Evolutionary conservation across 64 coral and sea anemone genomes (phyloP), one percentile per base, ranked within the genome.

Genomic region (Orbicella faveolata): DNA sequence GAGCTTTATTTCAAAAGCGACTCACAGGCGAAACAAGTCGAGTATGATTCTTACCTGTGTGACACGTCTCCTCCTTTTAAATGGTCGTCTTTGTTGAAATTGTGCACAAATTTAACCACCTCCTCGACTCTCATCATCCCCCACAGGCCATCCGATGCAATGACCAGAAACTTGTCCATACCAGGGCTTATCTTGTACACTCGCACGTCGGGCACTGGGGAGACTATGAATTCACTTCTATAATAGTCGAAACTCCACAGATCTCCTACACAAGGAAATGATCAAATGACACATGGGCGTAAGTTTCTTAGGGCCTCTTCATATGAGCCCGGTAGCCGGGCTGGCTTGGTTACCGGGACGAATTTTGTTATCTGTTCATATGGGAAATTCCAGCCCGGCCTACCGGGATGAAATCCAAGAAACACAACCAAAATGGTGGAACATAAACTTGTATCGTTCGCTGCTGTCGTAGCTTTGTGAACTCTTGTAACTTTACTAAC

Each of bases 161-260:
- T 77, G n/a, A 98, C 87, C 14, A 98, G 61, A 92, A 90, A 95
- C 69, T 93, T 93, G 25, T 98, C 90, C 72, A 78, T 52, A 34
- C 75, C 82, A 66, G 96, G 96, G 11, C 89, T 82, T 13, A 98
- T 81, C 21, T 78, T 90, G 26, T 93, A 89, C 18, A 95, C 93
- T 9, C 89, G 86, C 9, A 98, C 93, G 86, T 98, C 96, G 10
- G 96, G 96, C 2, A 95, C 77, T 63, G 96, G 96, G 17, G 96
- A 98, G 13, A 98, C 96, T 6, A 93, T 84, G 26, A 95, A 98
- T 36, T 98, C 96, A 23, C 93, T 91, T 9, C 90, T 90, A 75
- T 87, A 95, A 15, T 94, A 95, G 53, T 98, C 90, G 64, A 98
- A 98, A 74, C 96, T 98, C 96, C 96, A 98, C 78, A 98, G 75